Evolutionary conservation across 2,113 vertebrate species (phyloP).

Genomic region (Diphyllodes magnificus): DNA sequence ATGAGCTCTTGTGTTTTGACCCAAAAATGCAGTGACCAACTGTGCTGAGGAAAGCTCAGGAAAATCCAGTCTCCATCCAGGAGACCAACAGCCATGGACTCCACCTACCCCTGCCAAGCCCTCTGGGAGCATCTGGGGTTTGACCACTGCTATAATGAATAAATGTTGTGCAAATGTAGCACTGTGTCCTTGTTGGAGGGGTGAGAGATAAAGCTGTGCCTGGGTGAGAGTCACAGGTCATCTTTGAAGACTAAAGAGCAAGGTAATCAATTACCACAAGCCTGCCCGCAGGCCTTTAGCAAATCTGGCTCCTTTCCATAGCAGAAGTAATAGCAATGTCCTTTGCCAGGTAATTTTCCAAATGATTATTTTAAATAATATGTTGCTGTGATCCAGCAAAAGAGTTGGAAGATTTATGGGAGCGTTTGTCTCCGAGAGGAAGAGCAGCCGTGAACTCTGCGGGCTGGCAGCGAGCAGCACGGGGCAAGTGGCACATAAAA

Average conservation of each 20-base stretch:
- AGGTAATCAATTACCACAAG: constrained; percentile 8
- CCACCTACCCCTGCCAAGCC: background rate
- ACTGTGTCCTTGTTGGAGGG: background rate
- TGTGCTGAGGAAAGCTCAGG: background rate
- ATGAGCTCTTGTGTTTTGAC: background rate
- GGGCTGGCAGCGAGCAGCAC: background rate
- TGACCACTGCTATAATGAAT: background rate
- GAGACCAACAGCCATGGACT: fast-evolving
- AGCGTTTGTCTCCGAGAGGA: background rate
- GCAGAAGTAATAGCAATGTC: constrained; percentile 21
- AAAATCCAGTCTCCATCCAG: background rate
- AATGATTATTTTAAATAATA: constrained; percentile 46
- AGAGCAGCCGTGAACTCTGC: background rate
- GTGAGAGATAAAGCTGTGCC: background rate
- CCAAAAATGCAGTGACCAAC: background rate
- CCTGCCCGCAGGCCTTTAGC: background rate
- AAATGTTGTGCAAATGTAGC: background rate
- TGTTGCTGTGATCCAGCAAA: background rate
- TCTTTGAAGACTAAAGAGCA: background rate
- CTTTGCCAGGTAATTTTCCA: constrained; percentile 42
- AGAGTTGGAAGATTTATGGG: constrained; percentile 1
- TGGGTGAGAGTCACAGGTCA: background rate
- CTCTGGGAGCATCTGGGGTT: background rate
- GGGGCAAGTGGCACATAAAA: background rate
- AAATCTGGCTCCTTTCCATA: background rate